These are phyloP conservation scores for Athrips mouffetella DNA, from an alignment of 2,888 invertebrate genomes.

Conservation along the genomic window DNA sequence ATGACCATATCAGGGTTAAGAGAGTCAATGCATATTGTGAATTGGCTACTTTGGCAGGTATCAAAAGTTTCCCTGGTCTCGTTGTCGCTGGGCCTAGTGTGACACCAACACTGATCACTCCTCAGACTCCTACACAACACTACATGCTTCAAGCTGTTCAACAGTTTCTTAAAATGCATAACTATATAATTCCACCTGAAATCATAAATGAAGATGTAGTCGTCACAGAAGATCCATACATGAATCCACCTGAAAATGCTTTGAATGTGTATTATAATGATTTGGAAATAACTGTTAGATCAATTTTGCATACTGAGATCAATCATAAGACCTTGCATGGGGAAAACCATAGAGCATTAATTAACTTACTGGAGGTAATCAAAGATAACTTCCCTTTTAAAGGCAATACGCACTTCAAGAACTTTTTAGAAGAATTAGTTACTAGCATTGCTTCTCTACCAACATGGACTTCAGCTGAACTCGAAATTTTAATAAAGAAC, in stretches of 20 bases:
- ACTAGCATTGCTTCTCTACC: conserved; percentile 69
- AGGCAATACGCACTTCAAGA: conserved; percentile 73
- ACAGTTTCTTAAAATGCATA: conserved; percentile 68
- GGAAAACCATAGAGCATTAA: conserved; percentile 84
- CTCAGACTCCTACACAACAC: not conserved
- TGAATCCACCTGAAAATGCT: conserved; percentile 36
- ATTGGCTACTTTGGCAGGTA: conserved; percentile 63
- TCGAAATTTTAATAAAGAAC: conserved; percentile 75
- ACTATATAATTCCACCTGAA: conserved; percentile 60
- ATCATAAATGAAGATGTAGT: conserved; percentile 34
- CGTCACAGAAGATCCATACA: conserved; percentile 28
- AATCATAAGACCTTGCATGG: conserved; percentile 83
- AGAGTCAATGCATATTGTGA: conserved; percentile 78
- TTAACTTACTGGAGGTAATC: conserved; percentile 84
- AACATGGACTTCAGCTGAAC: conserved; percentile 78
- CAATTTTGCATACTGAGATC: conserved; percentile 91
- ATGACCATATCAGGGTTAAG: conserved; percentile 76
- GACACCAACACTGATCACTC: not conserved
- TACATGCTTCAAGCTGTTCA: conserved; percentile 71
- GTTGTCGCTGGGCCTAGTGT: conserved; percentile 39
- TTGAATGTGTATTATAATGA: conserved; percentile 90
- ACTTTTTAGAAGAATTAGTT: conserved; percentile 80
- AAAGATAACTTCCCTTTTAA: conserved; percentile 89
- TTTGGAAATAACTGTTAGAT: conserved; percentile 90
- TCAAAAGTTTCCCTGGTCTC: conserved; percentile 75